Conservation (phyloP, 92 coral and sea anemone genomes). For the Epizoanthus illoricatus region DNA sequence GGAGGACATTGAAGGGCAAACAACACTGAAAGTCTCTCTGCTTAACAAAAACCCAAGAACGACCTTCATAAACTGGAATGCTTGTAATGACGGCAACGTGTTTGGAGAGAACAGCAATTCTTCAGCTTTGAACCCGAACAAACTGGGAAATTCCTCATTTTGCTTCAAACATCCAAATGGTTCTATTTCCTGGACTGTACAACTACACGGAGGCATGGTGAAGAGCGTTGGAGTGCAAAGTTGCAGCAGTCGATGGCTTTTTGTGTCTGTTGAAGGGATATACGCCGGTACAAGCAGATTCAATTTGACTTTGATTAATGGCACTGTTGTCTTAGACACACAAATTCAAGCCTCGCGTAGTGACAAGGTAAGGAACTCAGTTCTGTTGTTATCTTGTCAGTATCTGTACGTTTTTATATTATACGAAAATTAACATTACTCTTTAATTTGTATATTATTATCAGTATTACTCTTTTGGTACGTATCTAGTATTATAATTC, state of each 20-base stretch:
- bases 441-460: no score
- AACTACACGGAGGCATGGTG: neutral
- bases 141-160: constrained; percentile 36
- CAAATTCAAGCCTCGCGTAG: neutral
- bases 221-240: neutral
- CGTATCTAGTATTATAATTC: no score
- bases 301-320: constrained; percentile 57
- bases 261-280: constrained; percentile 61
- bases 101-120: neutral
- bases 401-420: no score
- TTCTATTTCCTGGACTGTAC: neutral
- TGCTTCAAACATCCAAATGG: constrained; percentile 43
- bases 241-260: constrained; percentile 52
- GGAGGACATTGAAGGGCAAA: constrained; percentile 35
- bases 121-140: constrained; percentile 1
- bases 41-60: constrained; percentile 55
- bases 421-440: no score
- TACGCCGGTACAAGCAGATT: constrained; percentile 37
- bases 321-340: neutral
- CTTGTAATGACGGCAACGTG: constrained; percentile 13
- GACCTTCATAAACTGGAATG: constrained; percentile 29
- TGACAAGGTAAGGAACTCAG: constrained; percentile 3
- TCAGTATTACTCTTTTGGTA: no score
- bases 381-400: neutral
- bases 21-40: constrained; percentile 43